Percentiles rank a stretch among this genome's conserved stretches.
Conservation (phyloP, 2,113 vertebrate species). For the Coptodon bakossiorum region DNA sequence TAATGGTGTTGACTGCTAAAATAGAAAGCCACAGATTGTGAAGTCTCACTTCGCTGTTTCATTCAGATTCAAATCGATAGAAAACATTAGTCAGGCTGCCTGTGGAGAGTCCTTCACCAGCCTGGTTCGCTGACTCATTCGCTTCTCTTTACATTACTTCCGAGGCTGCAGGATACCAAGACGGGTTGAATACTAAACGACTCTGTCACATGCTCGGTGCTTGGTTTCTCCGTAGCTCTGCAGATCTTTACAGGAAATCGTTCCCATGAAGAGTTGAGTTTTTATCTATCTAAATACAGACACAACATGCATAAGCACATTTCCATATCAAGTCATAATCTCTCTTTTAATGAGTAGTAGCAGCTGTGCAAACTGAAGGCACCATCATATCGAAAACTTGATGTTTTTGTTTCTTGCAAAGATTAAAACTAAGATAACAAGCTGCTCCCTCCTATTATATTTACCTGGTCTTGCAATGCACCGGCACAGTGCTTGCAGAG, state of each 20-base stretch:
- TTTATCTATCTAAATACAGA: neutral
- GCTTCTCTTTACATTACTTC: neutral
- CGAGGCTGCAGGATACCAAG: neutral
- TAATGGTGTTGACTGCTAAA: neutral
- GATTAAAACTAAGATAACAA: neutral
- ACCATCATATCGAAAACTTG: neutral
- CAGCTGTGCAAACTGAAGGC: neutral
- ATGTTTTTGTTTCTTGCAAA: neutral
- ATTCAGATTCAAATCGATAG: neutral
- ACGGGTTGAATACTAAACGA: neutral
- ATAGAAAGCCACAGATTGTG: neutral
- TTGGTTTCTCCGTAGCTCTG: neutral
- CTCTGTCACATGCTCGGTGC: neutral
- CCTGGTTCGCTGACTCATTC: neutral
- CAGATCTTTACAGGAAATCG: neutral
- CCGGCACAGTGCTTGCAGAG: neutral
- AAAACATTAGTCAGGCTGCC: neutral
- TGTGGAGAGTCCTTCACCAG: neutral
- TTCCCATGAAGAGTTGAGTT: neutral
- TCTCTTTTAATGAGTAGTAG: neutral
- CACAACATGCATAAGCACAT: neutral
- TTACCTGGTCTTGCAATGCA: neutral
- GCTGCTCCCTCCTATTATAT: neutral
- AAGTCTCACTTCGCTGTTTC: neutral
- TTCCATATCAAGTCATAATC: accelerated